Conservation (phyloP, 1,140 invertebrate genomes). For the Drosophila nebulosa region DNA sequence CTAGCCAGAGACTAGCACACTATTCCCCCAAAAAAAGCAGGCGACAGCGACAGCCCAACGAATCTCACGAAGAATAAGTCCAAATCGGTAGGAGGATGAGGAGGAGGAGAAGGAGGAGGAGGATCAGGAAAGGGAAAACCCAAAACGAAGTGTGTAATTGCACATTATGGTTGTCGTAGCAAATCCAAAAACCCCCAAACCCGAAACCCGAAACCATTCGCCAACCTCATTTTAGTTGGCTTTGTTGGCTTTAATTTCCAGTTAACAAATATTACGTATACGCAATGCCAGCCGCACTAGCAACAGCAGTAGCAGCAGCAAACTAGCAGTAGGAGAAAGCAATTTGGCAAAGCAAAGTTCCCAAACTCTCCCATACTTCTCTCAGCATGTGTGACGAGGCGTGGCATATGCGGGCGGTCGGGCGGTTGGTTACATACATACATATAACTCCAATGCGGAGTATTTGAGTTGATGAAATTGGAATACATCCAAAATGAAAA, state of each 20-base stretch:
- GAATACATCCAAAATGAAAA: constrained; percentile 68
- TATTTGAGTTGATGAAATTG: constrained; percentile 68
- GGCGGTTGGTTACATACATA: constrained; percentile 11
- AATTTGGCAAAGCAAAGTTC: constrained; percentile 48
- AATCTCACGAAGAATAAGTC: not conserved
- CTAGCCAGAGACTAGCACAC: constrained; percentile 15
- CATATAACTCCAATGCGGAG: not conserved
- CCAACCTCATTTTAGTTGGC: constrained; percentile 31
- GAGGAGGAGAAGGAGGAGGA: not conserved
- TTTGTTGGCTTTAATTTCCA: constrained; percentile 57
- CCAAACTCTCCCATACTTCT: not conserved
- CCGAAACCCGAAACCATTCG: constrained; percentile 18
- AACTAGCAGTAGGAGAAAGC: constrained; percentile 28
- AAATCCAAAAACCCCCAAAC: not conserved
- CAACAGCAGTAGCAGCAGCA: not conserved
- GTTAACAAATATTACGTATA: constrained; percentile 66
- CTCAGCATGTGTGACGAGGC: not conserved
- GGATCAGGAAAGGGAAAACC: not conserved
- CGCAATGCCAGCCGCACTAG: too few relatives aligned
- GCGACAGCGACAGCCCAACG: not conserved
- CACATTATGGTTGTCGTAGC: constrained; percentile 43
- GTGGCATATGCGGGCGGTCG: not conserved
- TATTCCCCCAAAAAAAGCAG: not conserved
- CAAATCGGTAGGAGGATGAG: too few relatives aligned
- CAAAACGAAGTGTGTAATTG: constrained; percentile 56